These are phyloP conservation scores for Lepus americanus DNA, from an alignment of 2,113 vertebrate genomes.

Conservation along the genomic window DNA sequence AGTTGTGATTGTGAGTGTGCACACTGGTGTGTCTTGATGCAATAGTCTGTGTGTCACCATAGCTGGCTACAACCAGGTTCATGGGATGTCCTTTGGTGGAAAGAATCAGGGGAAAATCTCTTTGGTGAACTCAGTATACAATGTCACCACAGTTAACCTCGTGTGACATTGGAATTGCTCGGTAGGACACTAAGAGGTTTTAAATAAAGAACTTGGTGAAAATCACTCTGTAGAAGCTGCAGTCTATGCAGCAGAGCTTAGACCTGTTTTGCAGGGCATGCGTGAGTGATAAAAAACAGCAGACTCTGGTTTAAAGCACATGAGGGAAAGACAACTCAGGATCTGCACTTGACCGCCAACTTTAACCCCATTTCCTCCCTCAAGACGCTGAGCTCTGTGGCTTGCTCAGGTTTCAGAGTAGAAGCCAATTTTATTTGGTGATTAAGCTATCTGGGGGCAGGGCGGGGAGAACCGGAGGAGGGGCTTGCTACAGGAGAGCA, in stretches of 20 bases:
- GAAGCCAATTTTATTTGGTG: background rate
- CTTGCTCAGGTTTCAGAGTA: background rate
- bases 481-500: background rate
- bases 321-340: background rate
- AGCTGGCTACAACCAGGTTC: background rate
- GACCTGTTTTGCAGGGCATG: background rate
- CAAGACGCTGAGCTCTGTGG: background rate
- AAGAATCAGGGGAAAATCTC: background rate
- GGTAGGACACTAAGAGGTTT: conserved; percentile 3
- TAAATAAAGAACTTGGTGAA: conserved; percentile 40
- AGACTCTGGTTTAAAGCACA: background rate
- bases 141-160: background rate
- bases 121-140: background rate
- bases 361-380: background rate
- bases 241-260: background rate
- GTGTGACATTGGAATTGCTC: background rate
- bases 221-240: background rate
- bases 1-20: rapidly evolving
- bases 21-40: no score
- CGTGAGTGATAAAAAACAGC: background rate
- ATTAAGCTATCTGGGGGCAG: background rate
- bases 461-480: background rate
- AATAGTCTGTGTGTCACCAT: no score
- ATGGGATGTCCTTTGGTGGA: background rate
- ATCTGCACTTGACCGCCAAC: background rate